A percentile compares a stretch with the other conserved stretches of the same genome.
Conservation (phyloP, 1,140 invertebrate genomes). For the Penaeus vannamei region DNA sequence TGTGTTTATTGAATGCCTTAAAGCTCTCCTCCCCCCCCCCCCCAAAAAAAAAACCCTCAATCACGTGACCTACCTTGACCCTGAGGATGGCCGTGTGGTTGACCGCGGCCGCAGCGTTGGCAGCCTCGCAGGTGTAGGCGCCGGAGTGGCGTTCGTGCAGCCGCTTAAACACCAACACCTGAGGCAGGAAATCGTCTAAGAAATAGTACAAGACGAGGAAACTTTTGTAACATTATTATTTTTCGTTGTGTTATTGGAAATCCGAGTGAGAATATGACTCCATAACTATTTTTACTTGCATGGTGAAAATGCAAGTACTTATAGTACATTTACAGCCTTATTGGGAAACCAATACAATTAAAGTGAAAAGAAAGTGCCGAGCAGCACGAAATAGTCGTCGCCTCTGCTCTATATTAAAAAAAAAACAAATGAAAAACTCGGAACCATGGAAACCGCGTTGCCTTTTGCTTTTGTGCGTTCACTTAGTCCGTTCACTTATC, state of each 20-base stretch:
- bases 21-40: no score
- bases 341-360: no score
- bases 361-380: no score
- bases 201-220: not conserved
- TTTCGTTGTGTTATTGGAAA: not conserved
- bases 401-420: no score
- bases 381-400: no score
- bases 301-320: conserved; percentile 70
- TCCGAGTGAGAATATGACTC: not conserved
- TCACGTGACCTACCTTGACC: conserved; percentile 76
- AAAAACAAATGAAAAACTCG: no score
- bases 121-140: conserved; percentile 69
- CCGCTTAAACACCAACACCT: conserved; percentile 68
- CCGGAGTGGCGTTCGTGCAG: conserved; percentile 68
- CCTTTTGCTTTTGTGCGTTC: no score
- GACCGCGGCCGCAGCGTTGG: conserved; percentile 67
- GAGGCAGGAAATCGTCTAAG: conserved; percentile 71
- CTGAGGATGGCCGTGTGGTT: conserved; percentile 66
- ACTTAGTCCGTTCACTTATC: no score
- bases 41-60: conserved; percentile 68
- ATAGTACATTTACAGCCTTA: conserved; percentile 80
- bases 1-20: no score
- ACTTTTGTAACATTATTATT: not conserved
- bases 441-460: no score
- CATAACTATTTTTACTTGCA: not conserved